phyloP scores from a whole-genome alignment of 2,888 invertebrate genomes.

The Bugulina stolonifera region DNA sequence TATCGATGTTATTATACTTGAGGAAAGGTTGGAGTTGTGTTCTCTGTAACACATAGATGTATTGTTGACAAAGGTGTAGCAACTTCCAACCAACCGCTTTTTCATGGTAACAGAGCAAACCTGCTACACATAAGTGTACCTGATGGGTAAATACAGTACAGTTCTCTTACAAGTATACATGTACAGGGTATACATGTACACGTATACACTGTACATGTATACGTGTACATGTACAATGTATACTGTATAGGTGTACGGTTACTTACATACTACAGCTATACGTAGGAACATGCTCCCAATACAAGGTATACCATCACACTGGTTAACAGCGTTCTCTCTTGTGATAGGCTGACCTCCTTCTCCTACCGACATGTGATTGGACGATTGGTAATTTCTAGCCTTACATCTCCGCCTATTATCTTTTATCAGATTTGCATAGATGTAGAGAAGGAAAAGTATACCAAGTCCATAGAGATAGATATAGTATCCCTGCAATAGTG shows the following conservation, averaged over 20 bases:
- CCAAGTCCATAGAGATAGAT: conserved; percentile 43
- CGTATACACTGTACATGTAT: not conserved
- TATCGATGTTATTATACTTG: too few species aligned
- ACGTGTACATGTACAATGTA: not conserved
- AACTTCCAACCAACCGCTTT: too few species aligned
- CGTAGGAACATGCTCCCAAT: not conserved
- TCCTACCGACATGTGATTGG: not conserved
- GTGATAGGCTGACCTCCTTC: not conserved
- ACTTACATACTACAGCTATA: conserved; percentile 9
- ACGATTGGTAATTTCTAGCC: not conserved
- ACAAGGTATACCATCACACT: not conserved
- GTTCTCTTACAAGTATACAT: too few species aligned
- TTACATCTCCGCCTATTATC: not conserved
- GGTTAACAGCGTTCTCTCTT: not conserved
- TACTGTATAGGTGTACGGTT: not conserved
- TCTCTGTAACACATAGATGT: too few species aligned
- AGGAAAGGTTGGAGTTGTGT: too few species aligned
- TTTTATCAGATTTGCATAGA: conserved; percentile 59
- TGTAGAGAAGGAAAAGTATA: conserved; percentile 43
- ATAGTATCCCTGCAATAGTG: conserved; percentile 44
- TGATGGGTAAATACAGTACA: too few species aligned
- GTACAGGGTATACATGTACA: too few species aligned
- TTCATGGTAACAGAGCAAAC: too few species aligned
- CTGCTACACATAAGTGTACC: too few species aligned
- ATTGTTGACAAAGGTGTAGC: too few species aligned